Conservation (phyloP, 1,140 invertebrate genomes). For the Reticulitermes speratus region DNA sequence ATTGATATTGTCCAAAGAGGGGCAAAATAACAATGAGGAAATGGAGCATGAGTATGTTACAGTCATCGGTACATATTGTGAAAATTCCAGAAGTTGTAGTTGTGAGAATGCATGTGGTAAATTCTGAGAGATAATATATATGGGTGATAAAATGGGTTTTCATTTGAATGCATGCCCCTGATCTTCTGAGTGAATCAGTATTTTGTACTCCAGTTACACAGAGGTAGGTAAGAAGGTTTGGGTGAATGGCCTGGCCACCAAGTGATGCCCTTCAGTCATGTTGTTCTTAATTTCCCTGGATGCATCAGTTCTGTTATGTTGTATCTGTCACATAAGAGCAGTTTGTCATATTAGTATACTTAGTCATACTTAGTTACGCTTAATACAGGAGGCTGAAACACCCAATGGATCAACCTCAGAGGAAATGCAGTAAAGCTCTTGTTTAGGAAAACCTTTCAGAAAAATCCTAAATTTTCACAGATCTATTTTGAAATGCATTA, state of each 20-base stretch:
- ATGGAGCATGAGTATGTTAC: too few species aligned
- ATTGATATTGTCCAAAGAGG: too few species aligned
- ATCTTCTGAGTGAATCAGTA: constrained; percentile 8
- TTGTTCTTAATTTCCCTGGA: not conserved
- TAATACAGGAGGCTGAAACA: not conserved
- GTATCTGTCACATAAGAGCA: constrained; percentile 15
- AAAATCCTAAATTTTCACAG: too few species aligned
- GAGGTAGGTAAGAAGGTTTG: constrained; percentile 1
- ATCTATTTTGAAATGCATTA: too few species aligned
- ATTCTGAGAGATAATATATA: not conserved
- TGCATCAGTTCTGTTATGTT: constrained; percentile 18
- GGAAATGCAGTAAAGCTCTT: not conserved
- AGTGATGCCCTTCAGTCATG: not conserved
- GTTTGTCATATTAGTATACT: not conserved
- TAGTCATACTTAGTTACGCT: not conserved
- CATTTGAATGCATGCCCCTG: not conserved
- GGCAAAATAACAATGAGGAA: too few species aligned
- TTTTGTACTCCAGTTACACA: not conserved
- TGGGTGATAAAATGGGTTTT: not conserved
- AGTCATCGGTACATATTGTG: too few species aligned
- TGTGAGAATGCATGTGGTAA: not conserved
- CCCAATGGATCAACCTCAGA: not conserved
- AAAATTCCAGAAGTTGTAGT: not conserved
- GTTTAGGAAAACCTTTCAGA: not conserved
- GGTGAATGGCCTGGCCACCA: not conserved